phyloP scores from a whole-genome alignment of 53 echinoderm and acorn worm species.

The Echinarachnius parma region DNA sequence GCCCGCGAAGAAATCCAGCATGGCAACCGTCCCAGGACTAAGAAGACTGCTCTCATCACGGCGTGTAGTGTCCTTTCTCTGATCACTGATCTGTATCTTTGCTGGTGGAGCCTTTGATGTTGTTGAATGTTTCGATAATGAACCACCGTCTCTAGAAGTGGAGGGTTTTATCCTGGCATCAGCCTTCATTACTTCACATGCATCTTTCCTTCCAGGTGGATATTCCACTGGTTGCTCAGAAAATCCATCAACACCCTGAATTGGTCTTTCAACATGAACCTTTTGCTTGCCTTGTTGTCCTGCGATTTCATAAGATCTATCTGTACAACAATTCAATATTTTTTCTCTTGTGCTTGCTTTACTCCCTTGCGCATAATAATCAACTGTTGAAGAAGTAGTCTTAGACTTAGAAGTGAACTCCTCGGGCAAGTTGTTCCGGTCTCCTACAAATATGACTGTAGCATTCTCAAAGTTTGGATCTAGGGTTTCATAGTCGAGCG shows the following conservation, averaged over 20 bases:
- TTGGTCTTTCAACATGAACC: too few species aligned
- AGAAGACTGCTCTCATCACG: conserved; percentile 40
- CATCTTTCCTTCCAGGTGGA: too few species aligned
- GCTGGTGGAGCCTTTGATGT: background rate
- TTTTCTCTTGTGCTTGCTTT: background rate
- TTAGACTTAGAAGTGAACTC: background rate
- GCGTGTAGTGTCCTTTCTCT: too few species aligned
- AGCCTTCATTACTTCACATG: too few species aligned
- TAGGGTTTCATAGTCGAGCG: background rate
- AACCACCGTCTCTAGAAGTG: background rate
- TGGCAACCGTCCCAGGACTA: conserved; percentile 83
- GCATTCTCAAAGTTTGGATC: background rate
- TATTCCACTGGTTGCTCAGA: too few species aligned
- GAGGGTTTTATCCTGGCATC: too few species aligned
- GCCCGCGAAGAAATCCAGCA: conserved; percentile 85
- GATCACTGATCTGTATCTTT: too few species aligned
- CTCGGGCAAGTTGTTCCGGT: background rate
- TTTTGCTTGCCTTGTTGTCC: background rate
- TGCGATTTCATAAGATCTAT: too few species aligned
- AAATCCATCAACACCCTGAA: too few species aligned
- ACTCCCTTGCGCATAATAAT: background rate
- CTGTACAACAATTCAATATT: too few species aligned
- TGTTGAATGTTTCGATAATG: background rate
- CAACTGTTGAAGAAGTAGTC: background rate
- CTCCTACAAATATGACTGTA: conserved; percentile 31